A percentile compares a stretch with the other conserved stretches of the same genome.
phyloP scores from a whole-genome alignment of 2,888 invertebrate species.

The Dryadula phaetusa region DNA sequence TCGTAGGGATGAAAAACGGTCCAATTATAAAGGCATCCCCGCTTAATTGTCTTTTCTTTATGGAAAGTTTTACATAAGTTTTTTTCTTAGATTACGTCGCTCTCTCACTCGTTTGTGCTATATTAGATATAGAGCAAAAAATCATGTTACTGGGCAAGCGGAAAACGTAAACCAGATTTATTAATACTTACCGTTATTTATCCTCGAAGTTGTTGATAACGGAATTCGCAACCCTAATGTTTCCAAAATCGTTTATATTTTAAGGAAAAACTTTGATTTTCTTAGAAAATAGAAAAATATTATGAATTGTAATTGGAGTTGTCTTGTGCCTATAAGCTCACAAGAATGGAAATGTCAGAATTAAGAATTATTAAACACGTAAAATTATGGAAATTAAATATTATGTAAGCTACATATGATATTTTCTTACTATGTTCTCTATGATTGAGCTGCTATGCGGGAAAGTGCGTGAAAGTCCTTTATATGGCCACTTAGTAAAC shows the following conservation, averaged over 20 bases:
- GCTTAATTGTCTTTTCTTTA: conserved; percentile 14
- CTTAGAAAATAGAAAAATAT: not conserved
- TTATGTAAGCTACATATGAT: too few species aligned
- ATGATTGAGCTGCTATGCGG: too few species aligned
- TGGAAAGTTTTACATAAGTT: conserved; percentile 17
- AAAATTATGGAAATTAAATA: not conserved
- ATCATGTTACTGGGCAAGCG: conserved; percentile 18
- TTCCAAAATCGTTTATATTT: conserved; percentile 1
- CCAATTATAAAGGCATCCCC: conserved; percentile 20
- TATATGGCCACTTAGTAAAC: too few species aligned
- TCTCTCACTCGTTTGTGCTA: conserved; percentile 11
- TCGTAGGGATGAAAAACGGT: conserved; percentile 12
- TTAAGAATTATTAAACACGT: not conserved
- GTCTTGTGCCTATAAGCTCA: not conserved
- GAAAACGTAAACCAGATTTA: conserved; percentile 38
- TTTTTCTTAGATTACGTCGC: conserved; percentile 8
- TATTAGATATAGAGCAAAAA: conserved; percentile 26
- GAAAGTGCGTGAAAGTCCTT: too few species aligned
- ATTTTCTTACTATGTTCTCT: too few species aligned
- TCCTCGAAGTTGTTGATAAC: conserved; percentile 30
- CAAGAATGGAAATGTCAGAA: not conserved
- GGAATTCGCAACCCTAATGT: conserved; percentile 33
- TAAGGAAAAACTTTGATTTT: not conserved
- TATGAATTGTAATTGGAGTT: not conserved
- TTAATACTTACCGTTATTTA: conserved; percentile 41